Percentiles rank a stretch among this genome's conserved stretches.
Evolutionary conservation across 2,888 invertebrate species (phyloP).

Genomic region (Leucophenga maculata): DNA sequence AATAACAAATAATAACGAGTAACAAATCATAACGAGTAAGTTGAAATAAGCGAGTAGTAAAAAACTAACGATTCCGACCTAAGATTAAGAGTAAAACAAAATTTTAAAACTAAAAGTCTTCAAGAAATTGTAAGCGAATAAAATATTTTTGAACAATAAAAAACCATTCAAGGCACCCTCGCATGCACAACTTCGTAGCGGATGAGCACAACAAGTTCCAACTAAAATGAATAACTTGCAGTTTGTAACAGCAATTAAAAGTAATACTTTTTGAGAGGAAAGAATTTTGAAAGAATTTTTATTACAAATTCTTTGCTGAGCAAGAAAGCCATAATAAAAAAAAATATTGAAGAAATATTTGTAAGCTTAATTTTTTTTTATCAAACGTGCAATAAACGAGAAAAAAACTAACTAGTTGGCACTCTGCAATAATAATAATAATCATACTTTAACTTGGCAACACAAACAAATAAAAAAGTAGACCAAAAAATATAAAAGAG

Average conservation of each 20-base stretch:
- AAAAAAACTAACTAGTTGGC: slow-evolving; percentile 6
- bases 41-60: no score
- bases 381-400: not conserved
- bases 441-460: no score
- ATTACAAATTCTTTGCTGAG: not conserved
- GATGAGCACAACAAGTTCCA: not conserved
- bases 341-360: not conserved
- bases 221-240: not conserved
- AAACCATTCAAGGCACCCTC: no score
- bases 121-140: no score
- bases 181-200: no score
- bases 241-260: not conserved
- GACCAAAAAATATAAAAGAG: not conserved
- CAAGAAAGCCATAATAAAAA: not conserved
- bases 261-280: not conserved
- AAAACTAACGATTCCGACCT: no score
- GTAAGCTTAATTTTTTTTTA: not conserved
- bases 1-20: no score
- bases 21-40: no score
- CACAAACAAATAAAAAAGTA: no score
- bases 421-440: slow-evolving; percentile 11
- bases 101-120: no score
- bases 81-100: no score
- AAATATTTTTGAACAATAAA: no score
- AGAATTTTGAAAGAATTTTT: not conserved